Evolutionary conservation across 1,140 invertebrate species (phyloP), one percentile per base, ranked within the genome.

Genomic region (Neelides sp.): DNA sequence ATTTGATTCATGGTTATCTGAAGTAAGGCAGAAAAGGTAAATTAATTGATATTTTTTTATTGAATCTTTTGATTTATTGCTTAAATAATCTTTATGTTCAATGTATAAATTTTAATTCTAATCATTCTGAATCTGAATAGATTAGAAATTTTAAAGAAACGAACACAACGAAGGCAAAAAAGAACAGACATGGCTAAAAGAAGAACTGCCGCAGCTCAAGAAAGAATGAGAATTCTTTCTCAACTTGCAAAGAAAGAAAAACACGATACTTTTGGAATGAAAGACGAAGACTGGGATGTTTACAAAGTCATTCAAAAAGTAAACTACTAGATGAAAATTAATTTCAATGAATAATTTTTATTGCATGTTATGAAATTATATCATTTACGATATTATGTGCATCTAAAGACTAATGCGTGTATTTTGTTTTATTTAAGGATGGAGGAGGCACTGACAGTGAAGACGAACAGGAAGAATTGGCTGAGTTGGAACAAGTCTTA

Each of bases 201-300:
- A 26, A 75, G 86, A 64, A 93, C 88, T 37, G 82, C 79, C 27
- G 89, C 89, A 1, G 86, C 87, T 1, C 88, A 92, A 62, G 86
- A 93, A 66, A 74, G 89, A 58, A 94, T 95, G 89, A 75, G 87
- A 55, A 83, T 93, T 61, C 90, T 94, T 50, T 90, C 85, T 42
- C 83, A 89, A 54, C 72, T 93, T 17, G 88, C 88, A 19, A 73
- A 77, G 35, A 83, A 80, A 63, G 77, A 84, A 59, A 89, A 88
- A 65, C 87, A 92, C 64, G 76, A 78, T 56, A 88, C 87, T 65
- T 95, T 95, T 73, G 90, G 90, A 23, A 79, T 83, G 69, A 76
- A 85, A 59, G 89, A 94, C 68, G 85, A 89, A 65, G 89, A 95
- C 65, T 95, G 90, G 90, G 86, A 93, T 69, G 87, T 93, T 2